Base-by-base conservation (phyloP, 2,797 vertebrate genomes). In the Semaprochilodus insignis region DNA sequence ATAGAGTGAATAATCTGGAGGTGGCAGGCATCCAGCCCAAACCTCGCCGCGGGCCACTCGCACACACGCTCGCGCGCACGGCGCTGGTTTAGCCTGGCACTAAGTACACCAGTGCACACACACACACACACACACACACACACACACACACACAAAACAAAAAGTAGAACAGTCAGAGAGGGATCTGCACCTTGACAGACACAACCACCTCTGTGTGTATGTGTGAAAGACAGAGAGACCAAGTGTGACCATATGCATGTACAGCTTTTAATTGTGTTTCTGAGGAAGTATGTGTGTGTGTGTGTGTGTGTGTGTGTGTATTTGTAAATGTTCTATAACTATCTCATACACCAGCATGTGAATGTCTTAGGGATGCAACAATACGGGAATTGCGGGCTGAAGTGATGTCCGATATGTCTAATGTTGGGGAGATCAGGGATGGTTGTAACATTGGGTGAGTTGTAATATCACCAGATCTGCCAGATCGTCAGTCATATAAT, bases 11-110 rank as follows among this genome's bases (percentile, higher is more conserved):
- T 88, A 90, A 91, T 90, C 88, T 88, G 89, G 57, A 67, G 79
- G 34, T 91, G 92, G 94, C 94, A 95, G 87, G 82, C 86, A 86
- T 91, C 93, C 95, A 88, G 85, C 85, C 88, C 90, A 89, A 90
- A 84, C 87, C 86, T 90, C 90, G 93, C 93, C 90, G 62, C 86
- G 91, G 93, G 91, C 85, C 85, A 85, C 51, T 57, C 6, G 3
- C 91, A 88, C 88, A 62, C 91, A 63, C 71, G 81, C 90, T 89
- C 80, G 54, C 67, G n/a, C 66, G 48, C 62, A 79, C 66, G 1
- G 67, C 21, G 52, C 44, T 52, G 69, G 69, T 91, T 91, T 67
- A 91, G 90, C 74, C 44, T 15, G 7, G 62, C 77, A 91, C 78
- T 86, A 80, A 51, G 81, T 88, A 85, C 91, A 87, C 88, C 88